These are phyloP conservation scores for Tethea ocularis DNA, from an alignment of 2,888 invertebrate species.

Conservation along the genomic window DNA sequence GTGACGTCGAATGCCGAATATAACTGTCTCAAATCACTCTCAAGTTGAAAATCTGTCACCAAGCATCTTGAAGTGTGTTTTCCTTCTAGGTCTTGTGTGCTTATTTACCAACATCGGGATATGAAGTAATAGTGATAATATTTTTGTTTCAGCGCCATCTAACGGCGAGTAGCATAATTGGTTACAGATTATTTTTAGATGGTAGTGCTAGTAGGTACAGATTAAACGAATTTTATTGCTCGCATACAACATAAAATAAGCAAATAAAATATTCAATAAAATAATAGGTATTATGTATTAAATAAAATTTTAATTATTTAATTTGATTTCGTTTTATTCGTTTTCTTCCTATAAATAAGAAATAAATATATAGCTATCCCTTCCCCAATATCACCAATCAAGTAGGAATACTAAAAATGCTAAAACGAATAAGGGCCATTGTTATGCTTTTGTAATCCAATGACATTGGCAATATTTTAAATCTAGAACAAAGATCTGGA, in stretches of 20 bases:
- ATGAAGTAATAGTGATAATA: too few relatives aligned
- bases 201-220: background rate
- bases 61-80: too few relatives aligned
- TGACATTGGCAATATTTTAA: rapidly evolving
- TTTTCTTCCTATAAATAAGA: too few relatives aligned
- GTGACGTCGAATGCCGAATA: too few relatives aligned
- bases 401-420: background rate
- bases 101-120: too few relatives aligned
- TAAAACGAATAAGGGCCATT: background rate
- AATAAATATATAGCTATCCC: too few relatives aligned
- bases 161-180: background rate
- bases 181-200: background rate
- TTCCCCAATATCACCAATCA: background rate
- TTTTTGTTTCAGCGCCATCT: background rate
- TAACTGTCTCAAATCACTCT: too few relatives aligned
- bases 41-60: too few relatives aligned
- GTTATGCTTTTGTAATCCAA: background rate
- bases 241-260: too few relatives aligned
- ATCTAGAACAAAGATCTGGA: constrained; percentile 11
- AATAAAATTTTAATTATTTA: background rate
- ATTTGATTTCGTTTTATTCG: background rate
- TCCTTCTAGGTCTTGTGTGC: too few relatives aligned
- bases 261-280: too few relatives aligned
- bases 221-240: too few relatives aligned
- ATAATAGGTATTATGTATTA: background rate